phyloP scores from a whole-genome alignment of 2,888 invertebrate species.

The Archips xylosteana region DNA sequence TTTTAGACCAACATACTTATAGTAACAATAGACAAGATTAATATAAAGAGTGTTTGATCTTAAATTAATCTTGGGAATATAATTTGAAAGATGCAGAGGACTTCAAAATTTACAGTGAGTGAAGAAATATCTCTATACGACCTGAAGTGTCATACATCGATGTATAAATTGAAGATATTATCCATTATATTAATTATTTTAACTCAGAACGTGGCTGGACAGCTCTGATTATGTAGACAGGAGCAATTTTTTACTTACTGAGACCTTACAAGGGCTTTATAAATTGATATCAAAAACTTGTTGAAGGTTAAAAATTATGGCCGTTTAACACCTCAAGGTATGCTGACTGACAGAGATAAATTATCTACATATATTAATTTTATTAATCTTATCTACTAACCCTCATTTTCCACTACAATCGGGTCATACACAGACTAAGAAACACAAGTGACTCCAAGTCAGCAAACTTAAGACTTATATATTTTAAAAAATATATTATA shows the following conservation, averaged over 20 bases:
- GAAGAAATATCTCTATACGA: background rate
- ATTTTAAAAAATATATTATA: no score
- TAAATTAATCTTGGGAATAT: no score
- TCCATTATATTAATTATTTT: background rate
- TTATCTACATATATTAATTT: background rate
- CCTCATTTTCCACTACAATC: no score
- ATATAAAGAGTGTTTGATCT: no score
- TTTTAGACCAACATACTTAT: no score
- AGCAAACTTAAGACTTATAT: no score
- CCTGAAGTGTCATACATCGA: background rate
- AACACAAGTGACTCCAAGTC: no score
- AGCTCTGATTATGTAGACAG: background rate
- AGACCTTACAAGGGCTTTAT: background rate
- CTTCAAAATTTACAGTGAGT: background rate
- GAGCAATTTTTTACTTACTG: constrained; percentile 4
- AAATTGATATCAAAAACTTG: constrained; percentile 3
- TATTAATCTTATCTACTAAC: background rate
- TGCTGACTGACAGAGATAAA: background rate
- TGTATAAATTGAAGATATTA: background rate
- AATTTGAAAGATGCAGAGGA: no score
- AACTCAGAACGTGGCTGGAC: background rate
- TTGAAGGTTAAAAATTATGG: background rate
- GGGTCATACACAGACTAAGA: no score
- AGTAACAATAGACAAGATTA: no score
- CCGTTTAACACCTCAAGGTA: constrained; percentile 2